These are phyloP conservation scores for Catostomus latipinnis DNA, from an alignment of 2,797 vertebrate genomes.

Conservation along the genomic window DNA sequence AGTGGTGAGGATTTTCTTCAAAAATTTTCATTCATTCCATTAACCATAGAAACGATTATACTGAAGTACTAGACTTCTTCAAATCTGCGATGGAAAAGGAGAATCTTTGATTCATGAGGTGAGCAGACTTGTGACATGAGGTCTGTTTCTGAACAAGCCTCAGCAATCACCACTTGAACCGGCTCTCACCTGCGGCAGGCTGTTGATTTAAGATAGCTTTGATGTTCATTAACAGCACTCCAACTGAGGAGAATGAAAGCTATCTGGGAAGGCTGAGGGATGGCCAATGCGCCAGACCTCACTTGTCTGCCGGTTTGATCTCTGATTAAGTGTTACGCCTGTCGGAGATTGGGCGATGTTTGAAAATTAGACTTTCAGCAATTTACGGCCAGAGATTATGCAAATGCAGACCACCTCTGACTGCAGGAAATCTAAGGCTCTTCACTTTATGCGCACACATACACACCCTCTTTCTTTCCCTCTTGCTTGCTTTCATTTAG, in stretches of 20 bases:
- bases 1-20: too few relatives aligned
- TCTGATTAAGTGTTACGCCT: constrained; percentile 88
- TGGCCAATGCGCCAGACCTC: constrained; percentile 27
- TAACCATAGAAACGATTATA: too few relatives aligned
- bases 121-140: background rate
- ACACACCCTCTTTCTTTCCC: constrained; percentile 23
- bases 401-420: constrained; percentile 34
- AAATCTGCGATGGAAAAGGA: background rate
- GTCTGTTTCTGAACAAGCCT: constrained; percentile 23
- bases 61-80: background rate
- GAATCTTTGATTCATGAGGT: constrained; percentile 41
- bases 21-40: too few relatives aligned
- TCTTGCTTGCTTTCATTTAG: background rate
- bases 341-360: constrained; percentile 65
- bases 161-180: constrained; percentile 39
- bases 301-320: constrained; percentile 70
- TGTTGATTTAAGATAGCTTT: constrained; percentile 80
- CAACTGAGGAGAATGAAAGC: constrained; percentile 78
- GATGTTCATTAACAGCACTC: constrained; percentile 82
- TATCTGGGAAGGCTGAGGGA: constrained; percentile 73
- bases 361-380: constrained; percentile 82
- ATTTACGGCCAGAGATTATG: constrained; percentile 75
- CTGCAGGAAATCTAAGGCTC: constrained; percentile 66
- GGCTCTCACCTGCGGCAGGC: constrained; percentile 64
- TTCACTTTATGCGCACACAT: constrained; percentile 66